Conservation (phyloP, 2,888 invertebrate species). For the Pristionchus exspectatus region DNA sequence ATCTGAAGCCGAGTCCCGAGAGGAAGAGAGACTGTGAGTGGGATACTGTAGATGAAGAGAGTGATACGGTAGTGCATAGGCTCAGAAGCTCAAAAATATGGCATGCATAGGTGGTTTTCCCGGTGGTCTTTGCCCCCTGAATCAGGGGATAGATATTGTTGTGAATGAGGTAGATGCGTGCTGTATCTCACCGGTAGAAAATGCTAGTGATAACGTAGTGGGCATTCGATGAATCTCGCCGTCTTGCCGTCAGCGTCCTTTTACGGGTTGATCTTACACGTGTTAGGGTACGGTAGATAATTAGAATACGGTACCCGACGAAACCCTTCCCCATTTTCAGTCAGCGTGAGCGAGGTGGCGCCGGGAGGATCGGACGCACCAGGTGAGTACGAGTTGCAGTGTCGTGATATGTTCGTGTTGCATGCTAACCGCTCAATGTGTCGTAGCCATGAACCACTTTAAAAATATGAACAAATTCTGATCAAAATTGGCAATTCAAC, state of each 20-base stretch:
- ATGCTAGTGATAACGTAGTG: too few species aligned
- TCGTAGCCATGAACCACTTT: neutral
- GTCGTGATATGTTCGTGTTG: conserved; percentile 7
- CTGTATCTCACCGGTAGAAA: too few species aligned
- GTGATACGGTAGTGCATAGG: neutral
- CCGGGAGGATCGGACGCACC: conserved; percentile 53
- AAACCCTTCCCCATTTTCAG: conserved; percentile 64
- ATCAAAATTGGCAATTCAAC: too few species aligned
- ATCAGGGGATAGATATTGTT: too few species aligned
- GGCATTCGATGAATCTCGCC: too few species aligned
- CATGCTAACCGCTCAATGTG: neutral
- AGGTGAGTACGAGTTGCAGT: conserved; percentile 47
- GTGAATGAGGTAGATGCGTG: too few species aligned
- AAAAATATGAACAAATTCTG: neutral
- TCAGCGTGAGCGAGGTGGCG: conserved; percentile 70
- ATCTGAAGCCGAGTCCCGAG: conserved; percentile 75
- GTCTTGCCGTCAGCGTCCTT: too few species aligned
- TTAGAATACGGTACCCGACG: neutral
- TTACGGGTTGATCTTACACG: too few species aligned
- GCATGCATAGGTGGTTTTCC: too few species aligned
- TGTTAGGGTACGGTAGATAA: neutral
- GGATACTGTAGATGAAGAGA: neutral
- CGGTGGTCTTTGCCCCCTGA: too few species aligned
- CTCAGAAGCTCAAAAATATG: too few species aligned
- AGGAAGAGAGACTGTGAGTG: conserved; percentile 75